Conservation (phyloP, 2,797 vertebrate genomes). For the Scleropages formosus region DNA sequence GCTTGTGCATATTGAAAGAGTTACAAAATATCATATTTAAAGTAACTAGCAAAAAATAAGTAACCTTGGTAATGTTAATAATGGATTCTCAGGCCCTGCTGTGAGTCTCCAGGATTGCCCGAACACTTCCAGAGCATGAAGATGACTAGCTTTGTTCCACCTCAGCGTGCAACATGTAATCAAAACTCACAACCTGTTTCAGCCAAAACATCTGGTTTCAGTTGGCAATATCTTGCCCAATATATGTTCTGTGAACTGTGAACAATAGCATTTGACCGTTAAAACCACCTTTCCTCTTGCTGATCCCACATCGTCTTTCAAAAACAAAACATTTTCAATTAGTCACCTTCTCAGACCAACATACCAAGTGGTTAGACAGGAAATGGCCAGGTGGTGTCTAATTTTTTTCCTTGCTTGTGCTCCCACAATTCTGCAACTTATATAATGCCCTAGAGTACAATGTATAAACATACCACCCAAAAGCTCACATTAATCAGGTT, state of each 20-base stretch:
- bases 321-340: constrained; percentile 20
- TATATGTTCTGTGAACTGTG: constrained; percentile 25
- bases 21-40: too few relatives aligned
- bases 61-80: neutral
- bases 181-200: neutral
- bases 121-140: neutral
- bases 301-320: constrained; percentile 32
- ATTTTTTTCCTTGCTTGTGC: constrained; percentile 2
- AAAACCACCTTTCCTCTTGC: constrained; percentile 31
- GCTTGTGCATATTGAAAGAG: too few relatives aligned
- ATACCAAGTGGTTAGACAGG: neutral
- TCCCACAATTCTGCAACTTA: neutral
- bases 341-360: neutral
- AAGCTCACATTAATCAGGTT: too few relatives aligned
- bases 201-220: constrained; percentile 32
- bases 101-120: neutral
- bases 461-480: too few relatives aligned
- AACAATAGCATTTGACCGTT: constrained; percentile 32
- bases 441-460: neutral
- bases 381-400: constrained; percentile 13
- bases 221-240: constrained; percentile 34
- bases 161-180: neutral
- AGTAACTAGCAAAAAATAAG: too few relatives aligned
- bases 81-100: neutral
- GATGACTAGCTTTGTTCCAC: neutral